phyloP scores from a whole-genome alignment of 92 coral and sea anemone genomes.

The Umimayanthus kanabou region DNA sequence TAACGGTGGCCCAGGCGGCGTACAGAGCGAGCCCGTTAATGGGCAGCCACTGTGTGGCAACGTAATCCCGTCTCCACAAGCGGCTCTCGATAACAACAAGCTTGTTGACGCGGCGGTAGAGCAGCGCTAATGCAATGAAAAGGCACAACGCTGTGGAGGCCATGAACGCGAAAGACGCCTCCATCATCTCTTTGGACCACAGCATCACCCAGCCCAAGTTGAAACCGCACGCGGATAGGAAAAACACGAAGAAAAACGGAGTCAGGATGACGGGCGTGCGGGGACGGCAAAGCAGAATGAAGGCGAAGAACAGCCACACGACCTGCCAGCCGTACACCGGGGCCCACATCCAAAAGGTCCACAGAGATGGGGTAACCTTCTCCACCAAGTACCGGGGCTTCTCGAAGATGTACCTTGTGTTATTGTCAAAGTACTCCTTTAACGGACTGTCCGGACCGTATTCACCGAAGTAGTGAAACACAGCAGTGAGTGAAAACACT shows the following conservation, averaged over 20 bases:
- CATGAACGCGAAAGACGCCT: conserved; percentile 72
- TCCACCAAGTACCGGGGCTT: conserved; percentile 54
- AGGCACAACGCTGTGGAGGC: conserved; percentile 61
- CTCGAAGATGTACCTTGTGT: conserved; percentile 62
- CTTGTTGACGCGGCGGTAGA: conserved; percentile 64
- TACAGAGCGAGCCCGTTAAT: conserved; percentile 80
- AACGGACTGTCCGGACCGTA: conserved; percentile 68
- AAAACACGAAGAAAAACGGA: conserved; percentile 75
- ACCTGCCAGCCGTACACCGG: conserved; percentile 87
- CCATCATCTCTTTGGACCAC: conserved; percentile 71
- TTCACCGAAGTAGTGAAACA: conserved; percentile 81
- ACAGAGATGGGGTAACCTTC: conserved; percentile 72
- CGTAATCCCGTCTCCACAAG: conserved; percentile 71
- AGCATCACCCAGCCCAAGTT: conserved; percentile 82
- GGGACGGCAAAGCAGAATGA: conserved; percentile 70
- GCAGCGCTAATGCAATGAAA: conserved; percentile 66
- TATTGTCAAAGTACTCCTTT: conserved; percentile 66
- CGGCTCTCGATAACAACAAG: conserved; percentile 57
- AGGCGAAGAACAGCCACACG: conserved; percentile 76
- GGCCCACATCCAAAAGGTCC: conserved; percentile 92
- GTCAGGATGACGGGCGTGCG: conserved; percentile 73
- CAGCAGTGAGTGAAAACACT: conserved; percentile 74
- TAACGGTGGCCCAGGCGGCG: conserved; percentile 84
- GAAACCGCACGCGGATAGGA: conserved; percentile 74
- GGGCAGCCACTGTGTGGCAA: conserved; percentile 73